Evolutionary conservation across 2,888 invertebrate genomes (phyloP).

Genomic region (Chydorus sphaericus): DNA sequence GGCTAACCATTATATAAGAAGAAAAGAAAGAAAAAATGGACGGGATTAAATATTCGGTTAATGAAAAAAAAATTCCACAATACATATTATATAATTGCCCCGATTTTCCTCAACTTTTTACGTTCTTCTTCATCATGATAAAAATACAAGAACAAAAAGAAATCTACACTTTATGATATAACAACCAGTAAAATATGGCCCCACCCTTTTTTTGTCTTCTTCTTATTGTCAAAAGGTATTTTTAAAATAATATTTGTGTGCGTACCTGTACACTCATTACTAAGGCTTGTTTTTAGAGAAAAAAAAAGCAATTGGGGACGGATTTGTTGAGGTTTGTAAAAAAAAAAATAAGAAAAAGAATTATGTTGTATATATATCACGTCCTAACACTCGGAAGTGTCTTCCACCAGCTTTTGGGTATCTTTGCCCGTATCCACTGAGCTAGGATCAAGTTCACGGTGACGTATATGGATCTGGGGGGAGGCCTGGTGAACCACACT

Average conservation of each 20-base stretch:
- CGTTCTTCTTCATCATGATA: background rate
- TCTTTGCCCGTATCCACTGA: slow-evolving; percentile 75
- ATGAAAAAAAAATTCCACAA: background rate
- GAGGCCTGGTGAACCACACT: slow-evolving; percentile 63
- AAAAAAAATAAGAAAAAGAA: background rate
- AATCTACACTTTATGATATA: background rate
- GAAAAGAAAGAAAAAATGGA: background rate
- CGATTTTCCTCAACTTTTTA: background rate
- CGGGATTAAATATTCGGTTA: slow-evolving; percentile 2
- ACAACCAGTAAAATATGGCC: slow-evolving; percentile 1
- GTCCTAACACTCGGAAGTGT: slow-evolving; percentile 40
- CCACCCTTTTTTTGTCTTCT: background rate
- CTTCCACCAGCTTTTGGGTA: slow-evolving; percentile 66
- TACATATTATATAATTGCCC: background rate
- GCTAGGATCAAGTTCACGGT: slow-evolving; percentile 66
- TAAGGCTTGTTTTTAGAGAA: too few relatives aligned
- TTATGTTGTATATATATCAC: background rate
- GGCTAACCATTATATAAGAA: background rate
- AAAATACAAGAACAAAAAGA: slow-evolving; percentile 1
- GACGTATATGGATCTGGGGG: slow-evolving; percentile 54
- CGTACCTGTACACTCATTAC: too few relatives aligned
- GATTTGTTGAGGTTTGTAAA: background rate
- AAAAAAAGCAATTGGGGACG: background rate
- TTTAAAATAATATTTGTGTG: too few relatives aligned
- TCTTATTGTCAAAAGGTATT: background rate